Base-by-base conservation (phyloP, 2,113 vertebrate species). In the Phalacrocorax carbo region DNA sequence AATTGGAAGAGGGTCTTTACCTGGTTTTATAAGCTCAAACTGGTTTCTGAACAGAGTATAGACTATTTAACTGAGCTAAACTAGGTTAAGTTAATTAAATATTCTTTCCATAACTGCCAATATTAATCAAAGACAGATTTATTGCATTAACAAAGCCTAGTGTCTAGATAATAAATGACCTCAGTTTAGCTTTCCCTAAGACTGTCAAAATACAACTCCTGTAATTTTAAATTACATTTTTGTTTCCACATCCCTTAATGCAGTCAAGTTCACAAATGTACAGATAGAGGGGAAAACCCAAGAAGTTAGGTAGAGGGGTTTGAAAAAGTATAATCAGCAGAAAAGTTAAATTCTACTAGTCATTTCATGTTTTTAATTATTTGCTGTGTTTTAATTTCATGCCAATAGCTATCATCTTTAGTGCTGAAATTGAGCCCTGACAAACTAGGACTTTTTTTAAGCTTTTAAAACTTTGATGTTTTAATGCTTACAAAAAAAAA, bases 181-280 rank as follows among this genome's bases (percentile, higher is more conserved):
- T 52, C 34, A 61, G 20, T 54, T 85, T 10, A 87, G 40, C 44
- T 57, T 72, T 44, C 16, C 19, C 15, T 5, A 25, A 71, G 44
- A 55, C 7, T 36, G 79, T n/a, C 5, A 69, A 85, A 94, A 76
- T 5, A 15, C 23, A 73, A 25, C 51, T 66, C 18, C 21, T 46
- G 3, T 27, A 66, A 36, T 30, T 78, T 70, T 22, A 36, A 60
- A 86, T 54, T 62, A 66, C 4, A 18, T 38, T 79, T 86, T 57
- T 68, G 5, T 26, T 75, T 87, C 52, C n/a, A 38, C 5, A 51
- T 46, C 22, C 0, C 2, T 62, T 85, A n/a, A 32, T 49, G 26
- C 4, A 83, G 13, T 42, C 8, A 89, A 69, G 13, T 49, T 46
- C 40, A 38, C 1, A 2, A 71, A 90, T 0, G 0, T 7, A 38